phyloP scores from a whole-genome alignment of 2,113 vertebrate genomes.

The Setophaga petechia region DNA sequence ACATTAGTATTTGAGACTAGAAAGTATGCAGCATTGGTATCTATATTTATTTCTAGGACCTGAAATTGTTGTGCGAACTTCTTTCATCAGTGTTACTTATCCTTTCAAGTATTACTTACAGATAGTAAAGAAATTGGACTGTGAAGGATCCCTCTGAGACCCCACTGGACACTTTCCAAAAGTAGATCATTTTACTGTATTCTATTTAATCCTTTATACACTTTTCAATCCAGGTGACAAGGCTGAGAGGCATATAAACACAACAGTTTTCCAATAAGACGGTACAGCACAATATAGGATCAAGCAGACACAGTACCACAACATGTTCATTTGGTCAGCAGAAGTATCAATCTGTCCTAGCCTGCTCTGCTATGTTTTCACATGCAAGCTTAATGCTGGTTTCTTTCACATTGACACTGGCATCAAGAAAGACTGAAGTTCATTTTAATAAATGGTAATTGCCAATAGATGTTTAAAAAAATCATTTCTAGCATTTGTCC shows the following conservation, averaged over 20 bases:
- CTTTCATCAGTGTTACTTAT: conserved; percentile 52
- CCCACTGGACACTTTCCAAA: conserved; percentile 60
- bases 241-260: conserved; percentile 64
- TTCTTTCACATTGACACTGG: neutral
- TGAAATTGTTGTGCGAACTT: neutral
- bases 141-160: conserved; percentile 62
- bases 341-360: neutral
- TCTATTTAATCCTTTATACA: conserved; percentile 64
- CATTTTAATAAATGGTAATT: neutral
- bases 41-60: conserved; percentile 1
- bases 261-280: conserved; percentile 61
- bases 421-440: neutral
- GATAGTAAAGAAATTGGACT: conserved; percentile 61
- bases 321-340: conserved; percentile 22
- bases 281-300: conserved; percentile 27
- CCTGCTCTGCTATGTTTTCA: neutral
- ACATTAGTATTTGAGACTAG: neutral
- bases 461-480: neutral
- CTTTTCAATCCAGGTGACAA: conserved; percentile 64
- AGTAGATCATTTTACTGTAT: conserved; percentile 61
- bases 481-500: neutral
- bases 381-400: neutral
- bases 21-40: neutral
- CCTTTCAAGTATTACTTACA: conserved; percentile 60
- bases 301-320: conserved; percentile 47